phyloP scores from a whole-genome alignment of 2,888 invertebrate genomes.

The Ryuthela nishihirai region DNA sequence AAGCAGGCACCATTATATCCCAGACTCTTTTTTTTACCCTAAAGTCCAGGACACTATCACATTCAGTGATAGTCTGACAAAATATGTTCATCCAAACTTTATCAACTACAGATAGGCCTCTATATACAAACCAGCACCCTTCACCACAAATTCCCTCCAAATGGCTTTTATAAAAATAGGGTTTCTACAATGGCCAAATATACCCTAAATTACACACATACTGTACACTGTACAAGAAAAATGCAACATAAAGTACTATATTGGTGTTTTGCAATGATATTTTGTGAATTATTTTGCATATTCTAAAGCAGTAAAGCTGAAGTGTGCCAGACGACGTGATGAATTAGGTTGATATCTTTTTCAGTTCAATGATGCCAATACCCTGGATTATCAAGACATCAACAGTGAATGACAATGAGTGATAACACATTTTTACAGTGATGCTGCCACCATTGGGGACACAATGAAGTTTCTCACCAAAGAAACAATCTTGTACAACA shows the following conservation, averaged over 20 bases:
- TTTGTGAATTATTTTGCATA: background rate
- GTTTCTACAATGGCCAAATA: slow-evolving; percentile 24
- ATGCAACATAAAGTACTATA: slow-evolving; percentile 22
- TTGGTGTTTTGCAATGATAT: slow-evolving; percentile 8
- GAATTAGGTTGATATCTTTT: too few relatives aligned
- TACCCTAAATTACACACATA: slow-evolving; percentile 18
- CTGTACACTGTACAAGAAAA: slow-evolving; percentile 28
- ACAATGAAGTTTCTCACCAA: slow-evolving; percentile 13
- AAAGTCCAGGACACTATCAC: slow-evolving; percentile 9
- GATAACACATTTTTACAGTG: too few relatives aligned
- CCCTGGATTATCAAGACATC: slow-evolving; percentile 17
- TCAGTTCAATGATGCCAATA: background rate
- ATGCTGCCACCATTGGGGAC: background rate
- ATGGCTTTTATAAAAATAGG: slow-evolving; percentile 37
- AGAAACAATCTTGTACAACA: slow-evolving; percentile 13
- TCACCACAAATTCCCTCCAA: slow-evolving; percentile 25
- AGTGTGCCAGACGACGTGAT: too few relatives aligned
- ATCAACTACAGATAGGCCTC: slow-evolving; percentile 19
- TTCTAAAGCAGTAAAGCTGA: background rate
- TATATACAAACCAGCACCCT: slow-evolving; percentile 38
- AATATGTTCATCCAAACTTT: slow-evolving; percentile 26
- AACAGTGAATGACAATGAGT: too few relatives aligned
- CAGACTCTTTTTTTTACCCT: slow-evolving; percentile 16
- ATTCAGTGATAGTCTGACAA: slow-evolving; percentile 19
- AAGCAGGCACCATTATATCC: slow-evolving; percentile 32